Conservation (phyloP, 2,113 vertebrate species). For the Mystacornis crossleyi region DNA sequence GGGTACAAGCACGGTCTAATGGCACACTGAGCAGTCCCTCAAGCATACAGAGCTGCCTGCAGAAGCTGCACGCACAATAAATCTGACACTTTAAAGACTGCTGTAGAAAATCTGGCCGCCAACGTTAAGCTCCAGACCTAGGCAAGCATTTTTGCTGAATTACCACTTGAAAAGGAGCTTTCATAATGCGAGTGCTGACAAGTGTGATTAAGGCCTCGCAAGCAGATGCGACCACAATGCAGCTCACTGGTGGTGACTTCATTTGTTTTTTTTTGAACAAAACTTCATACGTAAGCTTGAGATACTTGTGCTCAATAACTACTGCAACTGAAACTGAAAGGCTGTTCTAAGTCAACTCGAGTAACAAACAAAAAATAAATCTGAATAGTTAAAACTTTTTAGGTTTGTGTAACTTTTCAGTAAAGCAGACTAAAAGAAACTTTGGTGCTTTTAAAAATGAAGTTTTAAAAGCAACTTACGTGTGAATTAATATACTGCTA, state of each 20-base stretch:
- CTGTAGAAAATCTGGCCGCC: neutral
- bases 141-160: slow-evolving; percentile 51
- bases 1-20: neutral
- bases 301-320: neutral
- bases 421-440: neutral
- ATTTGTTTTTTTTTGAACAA: slow-evolving; percentile 29
- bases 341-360: neutral
- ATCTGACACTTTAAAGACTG: neutral
- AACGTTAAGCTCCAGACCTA: slow-evolving; percentile 35
- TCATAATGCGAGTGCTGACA: slow-evolving; percentile 50
- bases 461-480: neutral
- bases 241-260: slow-evolving; percentile 34
- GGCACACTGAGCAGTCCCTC: neutral
- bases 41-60: neutral
- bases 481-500: neutral
- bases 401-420: neutral
- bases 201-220: slow-evolving; percentile 31
- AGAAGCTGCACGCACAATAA: neutral
- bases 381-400: neutral
- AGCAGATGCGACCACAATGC: slow-evolving; percentile 50
- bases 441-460: neutral
- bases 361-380: neutral
- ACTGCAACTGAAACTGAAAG: neutral
- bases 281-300: slow-evolving; percentile 1
- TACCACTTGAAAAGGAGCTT: slow-evolving; percentile 51